These are phyloP conservation scores for Phrynosoma platyrhinos DNA, from an alignment of 2,113 vertebrate species.

Conservation along the genomic window DNA sequence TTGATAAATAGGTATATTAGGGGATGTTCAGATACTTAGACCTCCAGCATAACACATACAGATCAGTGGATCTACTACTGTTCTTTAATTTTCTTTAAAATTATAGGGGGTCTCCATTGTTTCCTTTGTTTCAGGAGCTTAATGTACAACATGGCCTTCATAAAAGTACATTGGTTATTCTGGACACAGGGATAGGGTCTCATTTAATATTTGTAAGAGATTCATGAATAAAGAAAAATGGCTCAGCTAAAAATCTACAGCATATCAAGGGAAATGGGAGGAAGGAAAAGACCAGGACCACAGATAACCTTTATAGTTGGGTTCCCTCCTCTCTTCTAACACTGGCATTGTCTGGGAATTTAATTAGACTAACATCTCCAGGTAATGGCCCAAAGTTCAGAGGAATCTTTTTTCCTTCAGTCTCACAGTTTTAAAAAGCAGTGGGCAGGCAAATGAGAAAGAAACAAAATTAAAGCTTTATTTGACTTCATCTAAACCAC, in stretches of 20 bases:
- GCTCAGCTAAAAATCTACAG: not conserved
- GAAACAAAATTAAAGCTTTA: slow-evolving; percentile 47
- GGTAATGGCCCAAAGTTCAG: slow-evolving; percentile 30
- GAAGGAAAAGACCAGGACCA: too few relatives aligned
- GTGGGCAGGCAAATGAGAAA: slow-evolving; percentile 2
- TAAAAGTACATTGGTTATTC: not conserved
- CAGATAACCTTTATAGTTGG: not conserved
- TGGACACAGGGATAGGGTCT: not conserved
- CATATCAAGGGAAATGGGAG: not conserved
- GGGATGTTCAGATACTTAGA: too few relatives aligned
- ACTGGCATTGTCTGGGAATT: not conserved
- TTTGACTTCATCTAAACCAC: not conserved
- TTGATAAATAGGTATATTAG: too few relatives aligned
- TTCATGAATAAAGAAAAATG: not conserved
- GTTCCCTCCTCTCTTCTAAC: not conserved
- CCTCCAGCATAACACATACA: too few relatives aligned
- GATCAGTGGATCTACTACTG: too few relatives aligned
- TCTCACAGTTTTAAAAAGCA: slow-evolving; percentile 27
- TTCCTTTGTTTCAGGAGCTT: too few relatives aligned
- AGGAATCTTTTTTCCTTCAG: slow-evolving; percentile 22
- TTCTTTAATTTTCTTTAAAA: too few relatives aligned
- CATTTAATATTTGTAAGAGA: not conserved
- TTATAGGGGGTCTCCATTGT: too few relatives aligned
- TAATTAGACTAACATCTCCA: slow-evolving; percentile 33
- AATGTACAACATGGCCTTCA: too few relatives aligned